These are phyloP conservation scores for Athalia rosae DNA, from an alignment of 2,888 invertebrate genomes.

Conservation along the genomic window DNA sequence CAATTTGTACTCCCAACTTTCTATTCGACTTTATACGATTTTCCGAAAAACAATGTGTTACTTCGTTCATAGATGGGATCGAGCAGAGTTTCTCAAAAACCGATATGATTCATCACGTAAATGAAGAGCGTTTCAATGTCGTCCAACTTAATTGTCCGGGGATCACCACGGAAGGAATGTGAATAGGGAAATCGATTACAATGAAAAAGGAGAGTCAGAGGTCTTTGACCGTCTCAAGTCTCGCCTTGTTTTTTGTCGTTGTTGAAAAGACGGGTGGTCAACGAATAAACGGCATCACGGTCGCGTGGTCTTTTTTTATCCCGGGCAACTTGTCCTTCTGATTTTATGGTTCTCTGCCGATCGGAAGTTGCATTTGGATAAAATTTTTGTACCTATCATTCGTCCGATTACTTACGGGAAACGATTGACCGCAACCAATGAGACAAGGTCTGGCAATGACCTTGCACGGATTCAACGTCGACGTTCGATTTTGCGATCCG, in stretches of 20 bases:
- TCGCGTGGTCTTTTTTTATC: background rate
- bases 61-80: no score
- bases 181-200: background rate
- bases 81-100: no score
- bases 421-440: conserved; percentile 23
- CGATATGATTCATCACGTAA: no score
- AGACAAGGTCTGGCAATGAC: conserved; percentile 19
- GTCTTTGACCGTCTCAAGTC: conserved; percentile 6
- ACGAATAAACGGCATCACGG: conserved; percentile 9
- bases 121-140: no score
- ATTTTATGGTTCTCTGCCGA: background rate
- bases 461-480: conserved; percentile 1
- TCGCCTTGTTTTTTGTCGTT: background rate
- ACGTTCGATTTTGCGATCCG: background rate
- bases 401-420: conserved; percentile 13
- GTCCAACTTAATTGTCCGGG: background rate
- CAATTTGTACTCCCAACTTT: background rate
- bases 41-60: no score
- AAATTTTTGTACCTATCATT: conserved; percentile 6
- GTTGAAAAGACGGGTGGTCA: background rate
- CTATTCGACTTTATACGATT: background rate
- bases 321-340: background rate
- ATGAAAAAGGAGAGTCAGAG: background rate
- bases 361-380: background rate
- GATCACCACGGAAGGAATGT: background rate